Evolutionary conservation across 1,140 invertebrate genomes (phyloP), one percentile per base, ranked within the genome.

Genomic region (Lepidurus apus): DNA sequence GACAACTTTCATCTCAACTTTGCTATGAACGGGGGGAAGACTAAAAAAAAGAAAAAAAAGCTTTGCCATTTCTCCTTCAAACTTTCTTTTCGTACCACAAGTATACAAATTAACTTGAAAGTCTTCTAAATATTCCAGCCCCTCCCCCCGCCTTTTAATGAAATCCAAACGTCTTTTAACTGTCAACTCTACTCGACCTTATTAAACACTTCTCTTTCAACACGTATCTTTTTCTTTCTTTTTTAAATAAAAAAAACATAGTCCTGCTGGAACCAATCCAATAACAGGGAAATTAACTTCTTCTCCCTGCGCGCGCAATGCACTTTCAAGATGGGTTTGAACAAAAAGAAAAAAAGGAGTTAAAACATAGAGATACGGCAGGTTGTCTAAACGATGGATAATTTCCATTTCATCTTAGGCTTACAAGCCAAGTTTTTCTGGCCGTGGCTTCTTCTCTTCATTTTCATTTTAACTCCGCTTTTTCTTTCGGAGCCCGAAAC

Each of bases 91-190:
- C 13, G n/a, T 1, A 13, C 21, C 53, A 13, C 53, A 17, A 65
- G 53, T 7, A 47, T 47, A 47, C n/a, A 65, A 65, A 65, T 65
- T 65, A 65, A 65, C 53, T 65, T 21, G 53, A 65, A 65, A n/a
- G n/a, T n/a, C n/a, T n/a, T n/a, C n/a, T n/a, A n/a, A n/a, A n/a
- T n/a, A n/a, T n/a, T n/a, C n/a, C n/a, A n/a, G 53, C 53, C 21
- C 21, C 47, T n/a, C 3, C 13, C 13, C 10, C 21, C 53, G 21
- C 53, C 53, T n/a, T 65, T 65, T 65, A 65, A 65, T 65, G n/a
- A 65, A 65, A 65, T n/a, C 53, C 53, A 65, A 65, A 65, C 21
- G 53, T 65, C 53, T 65, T 65, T 65, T 21, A 65, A 65, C n/a
- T 65, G 53, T 65, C 53, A 65, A 65, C 53, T 17, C 17, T 65